These are phyloP conservation scores for Rafetus swinhoei DNA, from an alignment of 2,113 vertebrate species.

Conservation along the genomic window DNA sequence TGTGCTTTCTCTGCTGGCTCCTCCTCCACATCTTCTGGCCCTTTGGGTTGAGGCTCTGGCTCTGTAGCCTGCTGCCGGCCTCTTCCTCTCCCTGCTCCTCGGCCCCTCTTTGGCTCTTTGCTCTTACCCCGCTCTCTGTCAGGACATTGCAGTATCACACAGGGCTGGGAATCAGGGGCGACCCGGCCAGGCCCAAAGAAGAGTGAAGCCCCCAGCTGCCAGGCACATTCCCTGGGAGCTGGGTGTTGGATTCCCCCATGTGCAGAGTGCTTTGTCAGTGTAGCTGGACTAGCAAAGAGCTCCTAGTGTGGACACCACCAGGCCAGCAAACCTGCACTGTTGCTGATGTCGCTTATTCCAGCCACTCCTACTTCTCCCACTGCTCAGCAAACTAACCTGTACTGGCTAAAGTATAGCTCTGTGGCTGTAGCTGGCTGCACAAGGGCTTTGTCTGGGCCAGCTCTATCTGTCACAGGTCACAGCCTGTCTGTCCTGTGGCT, in stretches of 20 bases:
- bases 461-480: neutral
- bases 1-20: neutral
- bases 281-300: neutral
- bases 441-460: neutral
- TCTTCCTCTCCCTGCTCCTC: neutral
- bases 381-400: neutral
- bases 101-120: constrained; percentile 45
- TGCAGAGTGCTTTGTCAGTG: neutral
- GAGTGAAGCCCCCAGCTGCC: neutral
- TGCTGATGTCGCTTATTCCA: neutral
- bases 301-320: neutral
- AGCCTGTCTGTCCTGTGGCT: neutral
- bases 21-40: neutral
- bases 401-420: neutral
- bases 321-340: neutral
- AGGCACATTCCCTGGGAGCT: neutral
- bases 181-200: neutral
- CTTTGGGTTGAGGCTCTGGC: neutral
- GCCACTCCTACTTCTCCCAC: neutral
- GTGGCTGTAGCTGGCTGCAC: neutral
- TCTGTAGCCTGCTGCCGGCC: neutral
- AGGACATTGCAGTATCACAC: constrained; percentile 2
- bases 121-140: constrained; percentile 58
- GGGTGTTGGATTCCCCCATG: neutral
- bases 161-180: neutral